Base-by-base conservation (phyloP, 92 coral and sea anemone species). In the Epizoanthus rinbou region DNA sequence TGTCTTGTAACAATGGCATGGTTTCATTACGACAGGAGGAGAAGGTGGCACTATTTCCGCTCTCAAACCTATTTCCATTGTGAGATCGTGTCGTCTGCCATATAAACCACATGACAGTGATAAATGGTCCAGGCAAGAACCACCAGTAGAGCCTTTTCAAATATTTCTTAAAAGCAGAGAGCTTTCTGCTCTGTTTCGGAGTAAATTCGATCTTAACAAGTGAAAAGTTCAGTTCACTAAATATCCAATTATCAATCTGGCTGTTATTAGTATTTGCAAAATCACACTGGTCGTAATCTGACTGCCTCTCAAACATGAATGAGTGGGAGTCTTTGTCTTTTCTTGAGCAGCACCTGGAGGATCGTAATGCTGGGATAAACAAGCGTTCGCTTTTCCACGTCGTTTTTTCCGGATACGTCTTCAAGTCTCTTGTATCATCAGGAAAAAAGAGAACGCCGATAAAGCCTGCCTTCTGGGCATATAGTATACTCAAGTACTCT, bases 381-480 rank as follows among this genome's bases (percentile, higher is more conserved):
- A 72, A 43, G 7, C 52, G 57, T 60, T 72, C 54, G 7, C 54
- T 18, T 45, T 28, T 19, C 19, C 21, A 7, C 28, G 22, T 11
- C 23, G 21, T 21, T 21, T 43, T 10, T 3, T 22, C 28, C 18
- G 21, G 18, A 45, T 72, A 13, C 31, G 13, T 6, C 37, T 17
- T 43, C 23, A 2, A 14, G 13, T 15, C 7, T 72, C 14, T 0
- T 17, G 3, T 14, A 16, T n/a, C 43, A 8, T 3, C 16, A 11
- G 50, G n/a, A 17, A 35, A 68, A 25, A 68, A 5, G 14, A 72
- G 53, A 47, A 72, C 76, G 1, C 76, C 76, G 1, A 33, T 57
- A 23, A 45, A 72, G 5, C 76, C 76, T 43, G 76, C 76, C 52
- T 57, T 50, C 60, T 72, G 76, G 56, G 76, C 76, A 22, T 33